These are phyloP conservation scores for Lithophane semibrunnea DNA, from an alignment of 2,888 invertebrate genomes.

Conservation along the genomic window DNA sequence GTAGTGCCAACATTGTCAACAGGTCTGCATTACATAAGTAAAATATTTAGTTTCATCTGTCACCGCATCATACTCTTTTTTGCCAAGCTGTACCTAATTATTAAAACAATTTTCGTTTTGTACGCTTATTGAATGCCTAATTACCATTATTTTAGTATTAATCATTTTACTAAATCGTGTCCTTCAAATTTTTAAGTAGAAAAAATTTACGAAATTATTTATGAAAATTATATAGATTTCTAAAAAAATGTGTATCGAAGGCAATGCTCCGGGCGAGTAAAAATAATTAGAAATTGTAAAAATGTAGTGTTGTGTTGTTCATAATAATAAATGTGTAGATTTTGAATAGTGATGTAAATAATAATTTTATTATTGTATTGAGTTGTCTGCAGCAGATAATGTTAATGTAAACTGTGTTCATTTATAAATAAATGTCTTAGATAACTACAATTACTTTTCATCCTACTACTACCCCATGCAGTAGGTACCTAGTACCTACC, in stretches of 20 bases:
- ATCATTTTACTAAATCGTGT: constrained; percentile 7
- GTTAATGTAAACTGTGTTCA: constrained; percentile 87
- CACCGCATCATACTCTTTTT: no score
- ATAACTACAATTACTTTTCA: constrained; percentile 56
- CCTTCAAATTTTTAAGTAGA: constrained; percentile 20
- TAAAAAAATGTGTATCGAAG: constrained; percentile 66
- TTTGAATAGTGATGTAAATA: constrained; percentile 65
- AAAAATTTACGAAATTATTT: constrained; percentile 26
- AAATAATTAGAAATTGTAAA: constrained; percentile 65
- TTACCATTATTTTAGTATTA: constrained; percentile 2
- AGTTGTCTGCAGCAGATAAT: constrained; percentile 76
- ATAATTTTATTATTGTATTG: constrained; percentile 63
- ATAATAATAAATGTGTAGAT: constrained; percentile 59
- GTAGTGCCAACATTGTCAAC: no score
- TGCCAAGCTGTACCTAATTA: no score
- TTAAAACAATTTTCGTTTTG: no score
- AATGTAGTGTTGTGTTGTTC: constrained; percentile 62
- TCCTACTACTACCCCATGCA: no score
- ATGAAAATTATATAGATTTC: constrained; percentile 35
- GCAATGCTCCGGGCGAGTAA: constrained; percentile 70
- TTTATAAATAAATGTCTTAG: constrained; percentile 88
- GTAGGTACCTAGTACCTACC: no score
- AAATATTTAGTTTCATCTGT: no score
- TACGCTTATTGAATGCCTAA: neutral
- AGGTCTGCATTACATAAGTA: no score